Base-by-base conservation (phyloP, 2,888 invertebrate genomes). In the Heliconius aoede region DNA sequence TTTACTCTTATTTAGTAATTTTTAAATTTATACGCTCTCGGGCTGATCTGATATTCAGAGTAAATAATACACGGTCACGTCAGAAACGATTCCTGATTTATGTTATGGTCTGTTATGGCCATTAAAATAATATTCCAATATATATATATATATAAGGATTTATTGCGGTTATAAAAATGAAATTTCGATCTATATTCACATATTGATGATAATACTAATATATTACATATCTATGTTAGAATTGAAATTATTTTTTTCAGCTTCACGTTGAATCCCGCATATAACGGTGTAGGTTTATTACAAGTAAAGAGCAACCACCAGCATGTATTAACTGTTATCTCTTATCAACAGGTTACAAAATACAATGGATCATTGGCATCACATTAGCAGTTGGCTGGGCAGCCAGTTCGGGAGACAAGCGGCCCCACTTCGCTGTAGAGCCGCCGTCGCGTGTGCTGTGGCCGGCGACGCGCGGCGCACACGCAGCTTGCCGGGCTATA, bases 391-490 rank as follows among this genome's bases (percentile, higher is more conserved):
- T 89, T 67, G 82, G 86, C 28, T 80, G 80, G 74, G 83, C 82
- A 61, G 80, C 82, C 72, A 85, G 86, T 77, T 86, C 89, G 13
- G 88, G 86, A 72, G 94, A 94, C 86, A 94, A 94, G 82, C 87
- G 92, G 58, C 94, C 94, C 0, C 93, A 92, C 71, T 94, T 93
- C 82, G 84, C 87, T 24, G 84, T 87, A 72, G 92, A 94, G 80
- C 94, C 94, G 2, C 91, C 93, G 1, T 85, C 94, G 64, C 87
- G 94, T 4, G 83, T 93, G n/a, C 84, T 93, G 30, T 94, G 94
- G 94, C 92, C 94, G 4, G 87, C 93, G 9, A 94, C 94, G 0
- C 86, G 91, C 5, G 94, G 94, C 61, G 93, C 94, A 0, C 85
- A 92, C 82, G 93, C 94, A 3, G 77, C 86, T 0, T 94, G 94